Conservation (phyloP, 2,113 vertebrate genomes). For the Perccottus glenii region DNA sequence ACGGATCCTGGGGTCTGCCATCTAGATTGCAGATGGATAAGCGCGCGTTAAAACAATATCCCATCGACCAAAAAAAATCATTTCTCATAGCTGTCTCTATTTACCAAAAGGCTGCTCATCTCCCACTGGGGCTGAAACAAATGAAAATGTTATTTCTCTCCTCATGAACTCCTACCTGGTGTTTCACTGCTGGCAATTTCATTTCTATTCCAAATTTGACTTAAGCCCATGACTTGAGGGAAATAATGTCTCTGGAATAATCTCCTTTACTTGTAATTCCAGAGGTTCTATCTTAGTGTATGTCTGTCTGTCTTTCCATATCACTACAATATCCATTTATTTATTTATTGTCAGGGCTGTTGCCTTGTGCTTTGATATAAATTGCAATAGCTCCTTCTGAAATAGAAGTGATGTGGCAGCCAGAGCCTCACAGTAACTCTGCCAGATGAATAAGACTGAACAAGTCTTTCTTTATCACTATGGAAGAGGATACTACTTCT, state of each 20-base stretch:
- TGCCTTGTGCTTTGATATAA: conserved; percentile 87
- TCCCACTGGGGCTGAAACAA: conserved; percentile 96
- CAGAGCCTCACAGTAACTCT: conserved; percentile 85
- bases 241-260: conserved; percentile 99
- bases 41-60: conserved; percentile 99
- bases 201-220: conserved; percentile 98
- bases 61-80: conserved; percentile 89
- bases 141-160: conserved; percentile 99
- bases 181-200: conserved; percentile 97
- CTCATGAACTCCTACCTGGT: conserved; percentile 98
- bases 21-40: conserved; percentile 99
- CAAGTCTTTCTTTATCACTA: conserved; percentile 40
- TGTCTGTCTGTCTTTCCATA: conserved; percentile 50
- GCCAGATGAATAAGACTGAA: conserved; percentile 82
- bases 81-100: conserved; percentile 99
- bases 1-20: conserved; percentile 94
- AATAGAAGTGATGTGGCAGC: conserved; percentile 88
- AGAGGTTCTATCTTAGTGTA: conserved; percentile 77
- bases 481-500: conserved; percentile 12
- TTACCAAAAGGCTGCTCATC: conserved; percentile 94
- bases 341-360: conserved; percentile 79
- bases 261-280: conserved; percentile 95
- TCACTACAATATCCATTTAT: conserved; percentile 52
- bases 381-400: conserved; percentile 85
- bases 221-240: conserved; percentile 97